Percentiles rank a stretch among this genome's conserved stretches.
Evolutionary conservation across 2,888 invertebrate species (phyloP).

Genomic region (Patella depressa): DNA sequence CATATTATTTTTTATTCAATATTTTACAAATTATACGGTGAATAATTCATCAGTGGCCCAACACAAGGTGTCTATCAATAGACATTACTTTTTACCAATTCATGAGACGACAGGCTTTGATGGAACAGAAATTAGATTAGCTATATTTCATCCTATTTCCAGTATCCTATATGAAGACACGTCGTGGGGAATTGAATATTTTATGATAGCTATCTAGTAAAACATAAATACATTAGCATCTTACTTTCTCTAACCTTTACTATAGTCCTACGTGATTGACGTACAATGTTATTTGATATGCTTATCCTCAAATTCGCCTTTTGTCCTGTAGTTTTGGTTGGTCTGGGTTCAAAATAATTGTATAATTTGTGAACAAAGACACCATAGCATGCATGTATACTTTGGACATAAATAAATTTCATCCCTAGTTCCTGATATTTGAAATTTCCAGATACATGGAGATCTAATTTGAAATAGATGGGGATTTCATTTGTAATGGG

Average conservation of each 20-base stretch:
- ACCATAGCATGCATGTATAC: no score
- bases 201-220: background rate
- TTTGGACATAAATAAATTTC: no score
- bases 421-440: no score
- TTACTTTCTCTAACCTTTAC: background rate
- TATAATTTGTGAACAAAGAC: no score
- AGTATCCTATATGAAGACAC: background rate
- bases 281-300: no score
- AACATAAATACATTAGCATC: background rate
- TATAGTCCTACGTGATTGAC: no score
- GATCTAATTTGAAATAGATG: no score
- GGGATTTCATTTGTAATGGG: no score
- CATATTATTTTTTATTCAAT: conserved; percentile 9
- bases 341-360: no score
- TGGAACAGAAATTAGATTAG: conserved; percentile 8
- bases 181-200: conserved; percentile 2
- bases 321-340: no score
- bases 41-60: conserved; percentile 2
- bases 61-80: conserved; percentile 5
- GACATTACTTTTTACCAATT: conserved; percentile 6
- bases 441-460: no score
- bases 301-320: no score
- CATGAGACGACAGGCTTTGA: background rate
- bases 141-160: background rate
- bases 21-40: conserved; percentile 8